Percentiles rank a stretch among this genome's conserved stretches.
Evolutionary conservation across 2,113 vertebrate species (phyloP).

Genomic region (Pelusios castaneus): DNA sequence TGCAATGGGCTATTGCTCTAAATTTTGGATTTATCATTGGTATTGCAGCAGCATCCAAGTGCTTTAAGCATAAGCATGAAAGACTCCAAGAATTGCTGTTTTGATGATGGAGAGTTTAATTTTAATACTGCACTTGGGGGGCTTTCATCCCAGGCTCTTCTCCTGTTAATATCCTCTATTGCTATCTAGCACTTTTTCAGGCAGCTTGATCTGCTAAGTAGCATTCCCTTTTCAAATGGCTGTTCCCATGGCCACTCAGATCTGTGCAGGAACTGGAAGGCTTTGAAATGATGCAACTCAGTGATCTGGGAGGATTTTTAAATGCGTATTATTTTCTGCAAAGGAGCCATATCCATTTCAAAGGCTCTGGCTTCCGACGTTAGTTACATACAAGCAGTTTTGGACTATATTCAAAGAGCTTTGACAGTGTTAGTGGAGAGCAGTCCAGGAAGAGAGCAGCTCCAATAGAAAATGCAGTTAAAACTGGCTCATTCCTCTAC

Average conservation of each 20-base stretch:
- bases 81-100: not conserved
- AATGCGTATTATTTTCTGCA: slow-evolving; percentile 6
- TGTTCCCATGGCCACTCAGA: not conserved
- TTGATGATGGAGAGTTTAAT: not conserved
- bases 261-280: not conserved
- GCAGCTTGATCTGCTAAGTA: not conserved
- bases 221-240: not conserved
- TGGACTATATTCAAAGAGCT: not conserved
- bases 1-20: not conserved
- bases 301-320: not conserved
- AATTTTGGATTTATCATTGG: not conserved
- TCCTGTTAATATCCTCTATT: not conserved
- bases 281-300: not conserved
- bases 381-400: not conserved
- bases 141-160: not conserved
- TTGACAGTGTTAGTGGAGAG: not conserved
- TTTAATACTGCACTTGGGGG: not conserved
- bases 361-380: not conserved
- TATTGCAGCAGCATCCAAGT: not conserved
- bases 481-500: slow-evolving; percentile 16
- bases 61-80: not conserved
- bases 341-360: not conserved
- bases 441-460: not conserved
- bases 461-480: slow-evolving; percentile 20
- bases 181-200: not conserved